Base-by-base conservation (phyloP, 1,140 invertebrate genomes). In the Apocrypta bakeri region DNA sequence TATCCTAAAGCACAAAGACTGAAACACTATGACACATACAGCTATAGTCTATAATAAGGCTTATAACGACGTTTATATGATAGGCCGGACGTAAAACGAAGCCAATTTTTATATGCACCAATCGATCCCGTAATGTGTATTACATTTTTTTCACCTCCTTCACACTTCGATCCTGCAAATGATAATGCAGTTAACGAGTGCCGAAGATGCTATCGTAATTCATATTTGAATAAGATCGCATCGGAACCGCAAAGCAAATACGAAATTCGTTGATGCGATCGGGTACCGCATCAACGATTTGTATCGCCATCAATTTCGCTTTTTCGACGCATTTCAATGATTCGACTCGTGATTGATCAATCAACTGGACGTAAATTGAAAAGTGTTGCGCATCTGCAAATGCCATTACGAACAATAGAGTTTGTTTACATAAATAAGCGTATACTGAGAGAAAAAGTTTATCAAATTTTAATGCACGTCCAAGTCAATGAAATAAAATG, bases 191-290 rank as follows among this genome's bases (percentile, higher is more conserved):
- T 9, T 37, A 37, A 37, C 9, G 48, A 56, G 48, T 21, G 17
- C 17, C 6, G 12, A 42, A 7, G 40, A 42, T 21, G 48, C 48
- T 85, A 85, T 69, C 86, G 86, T 87, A 90, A 91, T 91, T 91
- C 90, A 88, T 89, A 91, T 91, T 91, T 89, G 90, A 90, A 89
- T 90, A 90, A 90, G 89, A 86, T 85, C 79, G 86, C 86, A 88
- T 86, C 83, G 86, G 88, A 89, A 90, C 89, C 90, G 84, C 90
- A 90, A 90, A 89, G 88, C 87, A 90, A 90, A 91, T 88, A 90
- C 78, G 84, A 85, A 75, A 83, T 80, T 82, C 81, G 76, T 29
- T 71, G 69, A 40, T 40, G 72, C 37, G 76, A 25, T 80, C 69
- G n/a, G n/a, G 48, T 77, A 85, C 77, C 74, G 17, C 42, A 72